Conservation (phyloP, 2,113 vertebrate species). For the Mirza zaza region DNA sequence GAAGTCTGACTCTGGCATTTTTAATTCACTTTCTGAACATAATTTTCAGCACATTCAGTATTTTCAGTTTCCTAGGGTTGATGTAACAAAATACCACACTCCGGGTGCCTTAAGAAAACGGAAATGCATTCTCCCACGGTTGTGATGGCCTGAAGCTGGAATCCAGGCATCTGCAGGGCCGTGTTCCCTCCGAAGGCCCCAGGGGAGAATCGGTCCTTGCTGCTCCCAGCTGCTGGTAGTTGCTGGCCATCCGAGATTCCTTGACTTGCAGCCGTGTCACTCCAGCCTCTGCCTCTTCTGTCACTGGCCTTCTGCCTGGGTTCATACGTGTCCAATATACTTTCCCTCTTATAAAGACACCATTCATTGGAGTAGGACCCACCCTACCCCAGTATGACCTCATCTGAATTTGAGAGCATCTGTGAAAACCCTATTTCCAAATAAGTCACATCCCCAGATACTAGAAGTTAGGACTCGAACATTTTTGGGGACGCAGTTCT, state of each 20-base stretch:
- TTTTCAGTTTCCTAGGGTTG: background rate
- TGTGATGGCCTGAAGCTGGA: too few species aligned
- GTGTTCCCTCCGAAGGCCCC: background rate
- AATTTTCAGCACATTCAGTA: background rate
- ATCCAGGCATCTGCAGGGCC: background rate
- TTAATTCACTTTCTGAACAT: background rate
- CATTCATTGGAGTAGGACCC: background rate
- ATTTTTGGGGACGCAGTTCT: background rate
- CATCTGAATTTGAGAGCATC: background rate
- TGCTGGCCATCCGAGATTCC: background rate
- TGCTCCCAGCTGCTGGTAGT: background rate
- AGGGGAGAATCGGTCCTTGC: background rate
- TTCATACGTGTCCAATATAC: background rate
- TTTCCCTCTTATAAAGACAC: background rate
- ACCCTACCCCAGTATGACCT: background rate
- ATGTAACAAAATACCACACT: background rate
- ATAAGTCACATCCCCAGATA: background rate
- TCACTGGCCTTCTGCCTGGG: background rate
- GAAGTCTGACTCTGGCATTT: background rate
- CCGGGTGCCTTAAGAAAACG: background rate
- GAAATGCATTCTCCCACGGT: background rate
- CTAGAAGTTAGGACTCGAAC: background rate
- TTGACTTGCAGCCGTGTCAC: background rate
- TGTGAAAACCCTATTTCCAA: background rate
- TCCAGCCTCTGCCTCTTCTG: background rate